Base-by-base conservation (phyloP, 2,888 invertebrate species). In the Pegoplata infirma region DNA sequence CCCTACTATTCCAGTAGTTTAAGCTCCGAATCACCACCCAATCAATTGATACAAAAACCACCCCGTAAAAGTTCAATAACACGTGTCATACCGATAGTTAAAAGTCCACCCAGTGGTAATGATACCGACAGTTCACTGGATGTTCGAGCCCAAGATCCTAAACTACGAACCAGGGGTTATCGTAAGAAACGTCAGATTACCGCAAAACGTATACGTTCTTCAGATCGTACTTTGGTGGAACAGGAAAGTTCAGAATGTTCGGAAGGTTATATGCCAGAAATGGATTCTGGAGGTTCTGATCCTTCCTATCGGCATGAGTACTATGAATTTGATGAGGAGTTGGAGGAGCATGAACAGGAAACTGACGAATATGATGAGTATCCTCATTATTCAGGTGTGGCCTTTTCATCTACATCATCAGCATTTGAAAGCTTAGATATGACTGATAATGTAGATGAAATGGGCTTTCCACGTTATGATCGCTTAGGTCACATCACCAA, bases 1-100 rank as follows among this genome's bases (percentile, higher is more conserved):
- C 94, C 94, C 0, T 94, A 94, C 85, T 94, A 94, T 87, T 94
- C 94, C 25, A 94, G 94, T 84, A 94, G 94, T 84, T 89, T 94
- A 46, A 94, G 94, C 85, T 94, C 94, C 0, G 94, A 94, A 83
- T 94, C 94, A 23, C 94, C 94, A 2, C 94, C 94, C 1, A 92
- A 93, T 86, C 89, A 89, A 80, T 81, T 88, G n/a, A 91, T 93
- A 32, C 91, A 92, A 56, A 93, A 93, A 83, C 92, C 92, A 5
- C 91, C 93, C 0, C 92, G 92, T 16, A 94, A 93, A 87, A 92
- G 92, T 63, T 92, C 93, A 0, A 84, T 93, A 28, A 89, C 93
- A 3, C 91, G 92, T 7, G n/a, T n/a, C n/a, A 90, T 91, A 81
- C 92, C 93, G 12, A 88, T 93, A 32, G 63, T 75, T 5, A 93